These are phyloP conservation scores for Leuctra nigra DNA, from an alignment of 2,888 invertebrate genomes.

Conservation along the genomic window DNA sequence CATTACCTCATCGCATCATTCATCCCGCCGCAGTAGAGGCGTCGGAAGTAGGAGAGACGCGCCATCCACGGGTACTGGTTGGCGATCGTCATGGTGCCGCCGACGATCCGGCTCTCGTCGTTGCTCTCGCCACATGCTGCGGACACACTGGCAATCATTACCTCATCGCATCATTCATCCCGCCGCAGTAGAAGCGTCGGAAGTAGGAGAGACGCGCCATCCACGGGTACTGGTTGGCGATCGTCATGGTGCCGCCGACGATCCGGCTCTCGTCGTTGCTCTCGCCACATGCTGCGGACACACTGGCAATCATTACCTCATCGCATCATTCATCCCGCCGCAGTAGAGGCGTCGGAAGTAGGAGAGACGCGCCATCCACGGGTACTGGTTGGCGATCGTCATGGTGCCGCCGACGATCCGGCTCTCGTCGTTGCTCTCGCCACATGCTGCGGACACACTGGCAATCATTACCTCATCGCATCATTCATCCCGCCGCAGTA, in stretches of 20 bases:
- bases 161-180: no score
- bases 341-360: conserved; percentile 88
- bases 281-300: conserved; percentile 66
- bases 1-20: no score
- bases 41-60: conserved; percentile 75
- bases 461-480: no score
- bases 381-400: conserved; percentile 71
- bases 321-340: conserved; percentile 79
- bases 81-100: conserved; percentile 64
- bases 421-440: conserved; percentile 71
- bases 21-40: conserved; percentile 86
- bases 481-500: conserved; percentile 87
- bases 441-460: conserved; percentile 64
- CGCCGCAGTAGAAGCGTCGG: conserved; percentile 85
- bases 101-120: conserved; percentile 74
- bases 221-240: conserved; percentile 80
- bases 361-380: conserved; percentile 81
- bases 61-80: conserved; percentile 91
- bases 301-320: no score
- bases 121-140: conserved; percentile 78
- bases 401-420: conserved; percentile 77
- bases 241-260: conserved; percentile 71
- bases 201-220: conserved; percentile 80
- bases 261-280: conserved; percentile 75
- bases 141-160: conserved; percentile 22